A percentile compares a stretch with the other conserved stretches of the same genome.
Evolutionary conservation across 2,797 vertebrate species (phyloP).

Genomic region (Diplodus sargus): DNA sequence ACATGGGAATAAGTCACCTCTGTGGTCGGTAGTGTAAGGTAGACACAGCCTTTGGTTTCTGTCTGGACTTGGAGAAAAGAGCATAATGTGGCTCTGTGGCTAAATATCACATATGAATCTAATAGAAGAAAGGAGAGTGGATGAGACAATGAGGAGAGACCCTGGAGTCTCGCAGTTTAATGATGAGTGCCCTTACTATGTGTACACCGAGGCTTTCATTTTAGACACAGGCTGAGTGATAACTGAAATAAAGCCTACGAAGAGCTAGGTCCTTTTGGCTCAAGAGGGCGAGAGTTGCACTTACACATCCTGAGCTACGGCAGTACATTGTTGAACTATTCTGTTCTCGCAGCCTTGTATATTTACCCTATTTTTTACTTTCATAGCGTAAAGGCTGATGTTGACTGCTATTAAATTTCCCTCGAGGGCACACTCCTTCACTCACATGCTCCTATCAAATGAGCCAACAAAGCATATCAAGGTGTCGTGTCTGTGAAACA

Average conservation of each 20-base stretch:
- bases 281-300: slow-evolving; percentile 40
- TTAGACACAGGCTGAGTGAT: slow-evolving; percentile 64
- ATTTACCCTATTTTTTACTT: slow-evolving; percentile 81
- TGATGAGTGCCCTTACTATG: slow-evolving; percentile 50
- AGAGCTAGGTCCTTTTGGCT: slow-evolving; percentile 46
- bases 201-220: slow-evolving; percentile 44
- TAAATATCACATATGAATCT: slow-evolving; percentile 69
- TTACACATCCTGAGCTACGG: slow-evolving; percentile 44
- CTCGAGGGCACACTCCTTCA: slow-evolving; percentile 77
- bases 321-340: slow-evolving; percentile 64
- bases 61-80: slow-evolving; percentile 56
- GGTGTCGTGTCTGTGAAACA: slow-evolving; percentile 82
- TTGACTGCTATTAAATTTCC: slow-evolving; percentile 86
- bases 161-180: slow-evolving; percentile 48
- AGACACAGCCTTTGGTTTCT: slow-evolving; percentile 64
- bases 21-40: slow-evolving; percentile 41
- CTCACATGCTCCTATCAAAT: slow-evolving; percentile 82
- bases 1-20: slow-evolving; percentile 66
- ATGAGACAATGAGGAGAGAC: slow-evolving; percentile 44
- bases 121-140: slow-evolving; percentile 44
- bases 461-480: slow-evolving; percentile 85
- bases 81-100: slow-evolving; percentile 55
- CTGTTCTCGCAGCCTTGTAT: slow-evolving; percentile 65
- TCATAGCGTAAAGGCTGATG: slow-evolving; percentile 77
- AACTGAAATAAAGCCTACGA: slow-evolving; percentile 64